Evolutionary conservation across 2,888 invertebrate species (phyloP).

Genomic region (Leptogaster cylindrica): DNA sequence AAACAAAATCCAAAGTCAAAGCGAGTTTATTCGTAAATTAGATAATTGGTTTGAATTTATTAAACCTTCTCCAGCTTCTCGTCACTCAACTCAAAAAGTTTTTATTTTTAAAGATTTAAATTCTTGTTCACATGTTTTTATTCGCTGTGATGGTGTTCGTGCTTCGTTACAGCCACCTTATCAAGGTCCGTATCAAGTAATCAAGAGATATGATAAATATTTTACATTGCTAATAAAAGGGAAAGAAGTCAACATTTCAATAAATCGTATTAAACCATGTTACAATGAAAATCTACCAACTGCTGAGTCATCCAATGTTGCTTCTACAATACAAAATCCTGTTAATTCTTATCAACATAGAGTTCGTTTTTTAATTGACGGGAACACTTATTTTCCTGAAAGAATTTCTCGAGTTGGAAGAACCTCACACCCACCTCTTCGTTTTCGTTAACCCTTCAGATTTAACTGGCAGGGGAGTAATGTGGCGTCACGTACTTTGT

Average conservation of each 20-base stretch:
- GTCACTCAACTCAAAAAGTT: constrained; percentile 36
- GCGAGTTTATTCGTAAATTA: constrained; percentile 40
- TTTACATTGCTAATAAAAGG: constrained; percentile 1
- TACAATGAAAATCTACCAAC: no score
- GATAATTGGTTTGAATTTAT: constrained; percentile 41
- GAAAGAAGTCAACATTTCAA: constrained; percentile 22
- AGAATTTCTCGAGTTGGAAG: no score
- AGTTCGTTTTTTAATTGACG: no score
- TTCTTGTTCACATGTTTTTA: constrained; percentile 44
- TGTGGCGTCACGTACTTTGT: no score
- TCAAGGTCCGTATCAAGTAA: constrained; percentile 49
- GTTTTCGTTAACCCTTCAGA: no score
- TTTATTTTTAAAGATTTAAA: constrained; percentile 44
- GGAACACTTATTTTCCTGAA: no score
- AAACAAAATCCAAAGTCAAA: constrained; percentile 39
- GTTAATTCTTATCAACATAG: no score
- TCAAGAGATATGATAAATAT: constrained; percentile 37
- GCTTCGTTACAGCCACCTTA: constrained; percentile 49
- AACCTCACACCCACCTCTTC: no score
- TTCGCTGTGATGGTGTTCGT: constrained; percentile 39
- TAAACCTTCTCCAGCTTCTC: constrained; percentile 40
- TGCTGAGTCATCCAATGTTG: no score
- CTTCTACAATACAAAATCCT: no score
- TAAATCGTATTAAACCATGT: constrained; percentile 27
- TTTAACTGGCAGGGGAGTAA: no score